Evolutionary conservation across 2,888 invertebrate genomes (phyloP).

Genomic region (Melanostoma scalare): DNA sequence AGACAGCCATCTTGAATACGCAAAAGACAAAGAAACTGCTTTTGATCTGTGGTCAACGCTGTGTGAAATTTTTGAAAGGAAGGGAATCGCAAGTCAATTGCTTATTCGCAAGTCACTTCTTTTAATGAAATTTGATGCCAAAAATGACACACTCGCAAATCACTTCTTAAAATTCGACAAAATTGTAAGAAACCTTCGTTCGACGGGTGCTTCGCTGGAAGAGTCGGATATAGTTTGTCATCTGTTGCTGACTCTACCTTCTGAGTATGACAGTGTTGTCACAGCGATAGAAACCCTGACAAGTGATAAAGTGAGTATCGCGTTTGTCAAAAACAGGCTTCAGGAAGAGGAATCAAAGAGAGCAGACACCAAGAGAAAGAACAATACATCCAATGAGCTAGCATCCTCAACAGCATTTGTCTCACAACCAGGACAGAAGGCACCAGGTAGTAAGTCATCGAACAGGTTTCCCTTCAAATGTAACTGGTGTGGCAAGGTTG

Average conservation of each 20-base stretch:
- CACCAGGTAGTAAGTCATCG: not conserved
- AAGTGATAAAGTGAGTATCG: conserved; percentile 76
- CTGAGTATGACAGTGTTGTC: conserved; percentile 65
- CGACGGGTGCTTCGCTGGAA: not conserved
- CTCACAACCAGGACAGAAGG: conserved; percentile 15
- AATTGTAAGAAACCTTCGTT: not conserved
- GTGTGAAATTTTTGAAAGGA: not conserved
- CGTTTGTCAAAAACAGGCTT: conserved; percentile 77
- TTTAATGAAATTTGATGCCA: not conserved
- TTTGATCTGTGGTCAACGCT: not conserved
- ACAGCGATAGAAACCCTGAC: conserved; percentile 79
- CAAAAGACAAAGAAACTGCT: not conserved
- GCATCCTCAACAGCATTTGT: conserved; percentile 1
- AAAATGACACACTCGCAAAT: conserved; percentile 3
- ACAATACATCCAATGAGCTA: not conserved
- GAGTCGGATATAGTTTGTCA: conserved; percentile 7
- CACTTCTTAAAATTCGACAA: conserved; percentile 6
- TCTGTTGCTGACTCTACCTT: not conserved
- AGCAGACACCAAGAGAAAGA: conserved; percentile 6
- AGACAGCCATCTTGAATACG: conserved; percentile 4
- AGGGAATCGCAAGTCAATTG: not conserved
- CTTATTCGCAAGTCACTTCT: not conserved
- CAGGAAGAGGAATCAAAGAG: conserved; percentile 60
- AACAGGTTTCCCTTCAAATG: conserved; percentile 57
- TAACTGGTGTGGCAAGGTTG: conserved; percentile 76